These are phyloP conservation scores for Euthynnus affinis DNA, from an alignment of 2,797 vertebrate genomes.

Conservation along the genomic window DNA sequence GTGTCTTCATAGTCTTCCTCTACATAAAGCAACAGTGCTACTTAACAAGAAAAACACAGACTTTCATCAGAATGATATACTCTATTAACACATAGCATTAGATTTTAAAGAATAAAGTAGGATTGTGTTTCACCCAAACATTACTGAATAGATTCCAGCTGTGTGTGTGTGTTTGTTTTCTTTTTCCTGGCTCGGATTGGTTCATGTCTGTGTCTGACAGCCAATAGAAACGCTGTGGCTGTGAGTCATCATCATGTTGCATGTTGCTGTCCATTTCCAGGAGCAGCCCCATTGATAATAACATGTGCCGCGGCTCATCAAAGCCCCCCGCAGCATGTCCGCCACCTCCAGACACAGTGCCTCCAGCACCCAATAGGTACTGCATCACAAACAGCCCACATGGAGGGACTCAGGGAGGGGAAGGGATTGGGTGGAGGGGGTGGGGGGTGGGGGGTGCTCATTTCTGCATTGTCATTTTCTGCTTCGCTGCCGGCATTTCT, in stretches of 20 bases:
- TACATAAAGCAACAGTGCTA: neutral
- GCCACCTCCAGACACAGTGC: slow-evolving; percentile 78
- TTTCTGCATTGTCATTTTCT: slow-evolving; percentile 71
- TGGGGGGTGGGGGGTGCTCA: neutral
- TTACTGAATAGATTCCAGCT: neutral
- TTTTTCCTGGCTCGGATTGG: slow-evolving; percentile 54
- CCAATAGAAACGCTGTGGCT: slow-evolving; percentile 60
- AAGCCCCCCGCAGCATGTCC: slow-evolving; percentile 81
- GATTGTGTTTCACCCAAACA: neutral
- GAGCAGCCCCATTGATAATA: slow-evolving; percentile 87
- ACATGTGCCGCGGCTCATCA: slow-evolving; percentile 81
- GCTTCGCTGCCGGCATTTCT: slow-evolving; percentile 44
- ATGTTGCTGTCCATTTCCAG: slow-evolving; percentile 87
- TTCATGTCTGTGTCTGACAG: slow-evolving; percentile 4
- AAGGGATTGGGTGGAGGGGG: too few species aligned
- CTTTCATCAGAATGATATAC: slow-evolving; percentile 4
- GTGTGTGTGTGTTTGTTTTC: too few species aligned
- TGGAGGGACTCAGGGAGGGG: neutral
- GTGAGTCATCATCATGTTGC: slow-evolving; percentile 70
- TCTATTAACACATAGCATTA: neutral
- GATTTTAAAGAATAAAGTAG: slow-evolving; percentile 13
- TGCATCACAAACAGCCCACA: slow-evolving; percentile 63
- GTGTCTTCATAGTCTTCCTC: neutral
- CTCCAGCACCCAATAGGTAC: slow-evolving; percentile 95
- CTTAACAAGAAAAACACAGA: neutral